A percentile compares a stretch with the other conserved stretches of the same genome.
phyloP scores from a whole-genome alignment of 2,797 vertebrate species.

The Mus minutoides region DNA sequence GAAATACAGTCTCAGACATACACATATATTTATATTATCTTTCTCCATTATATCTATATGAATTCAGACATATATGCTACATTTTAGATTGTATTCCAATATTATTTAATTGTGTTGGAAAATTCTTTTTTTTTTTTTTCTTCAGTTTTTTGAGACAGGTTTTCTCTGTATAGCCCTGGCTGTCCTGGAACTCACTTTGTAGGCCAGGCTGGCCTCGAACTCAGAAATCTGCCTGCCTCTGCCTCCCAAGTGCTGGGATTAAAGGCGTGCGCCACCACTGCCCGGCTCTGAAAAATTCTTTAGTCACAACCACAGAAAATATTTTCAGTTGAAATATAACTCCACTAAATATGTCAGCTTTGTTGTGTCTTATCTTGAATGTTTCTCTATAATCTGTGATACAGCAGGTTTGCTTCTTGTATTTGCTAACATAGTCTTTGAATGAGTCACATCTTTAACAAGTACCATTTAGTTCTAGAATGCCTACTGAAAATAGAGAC shows the following conservation, averaged over 20 bases:
- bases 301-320: background rate
- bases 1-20: background rate
- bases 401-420: background rate
- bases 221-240: no score
- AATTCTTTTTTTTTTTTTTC: no score
- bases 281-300: no score
- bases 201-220: no score
- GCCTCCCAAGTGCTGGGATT: no score
- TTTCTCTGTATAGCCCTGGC: no score
- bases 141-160: no score
- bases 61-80: background rate
- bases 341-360: background rate
- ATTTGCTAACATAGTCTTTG: background rate
- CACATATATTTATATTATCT: background rate
- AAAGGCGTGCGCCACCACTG: no score
- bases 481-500: background rate
- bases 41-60: background rate
- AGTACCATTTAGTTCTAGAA: background rate
- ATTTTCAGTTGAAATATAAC: background rate
- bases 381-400: background rate
- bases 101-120: background rate
- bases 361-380: background rate
- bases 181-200: no score
- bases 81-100: background rate
- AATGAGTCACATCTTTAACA: background rate